phyloP scores from a whole-genome alignment of 2,888 invertebrate species.

The Xestia xanthographa region DNA sequence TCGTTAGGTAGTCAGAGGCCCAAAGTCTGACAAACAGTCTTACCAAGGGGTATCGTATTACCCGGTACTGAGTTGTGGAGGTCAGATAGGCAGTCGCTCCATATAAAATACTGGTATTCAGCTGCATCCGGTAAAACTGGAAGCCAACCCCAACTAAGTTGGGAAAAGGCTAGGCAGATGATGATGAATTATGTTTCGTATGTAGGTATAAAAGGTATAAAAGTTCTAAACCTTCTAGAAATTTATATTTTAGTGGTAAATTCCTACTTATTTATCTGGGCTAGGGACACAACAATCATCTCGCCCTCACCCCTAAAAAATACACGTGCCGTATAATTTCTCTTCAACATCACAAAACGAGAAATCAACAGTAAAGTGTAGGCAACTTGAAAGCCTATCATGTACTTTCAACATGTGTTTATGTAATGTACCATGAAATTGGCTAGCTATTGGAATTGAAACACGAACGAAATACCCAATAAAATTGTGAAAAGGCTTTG shows the following conservation, averaged over 20 bases:
- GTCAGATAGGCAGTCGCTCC: too few relatives aligned
- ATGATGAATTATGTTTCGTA: too few relatives aligned
- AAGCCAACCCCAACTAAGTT: too few relatives aligned
- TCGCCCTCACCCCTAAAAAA: neutral
- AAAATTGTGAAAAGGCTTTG: conserved; percentile 60
- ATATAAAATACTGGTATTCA: too few relatives aligned
- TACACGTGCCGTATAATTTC: conserved; percentile 8
- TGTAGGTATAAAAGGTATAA: too few relatives aligned
- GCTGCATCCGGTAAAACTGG: too few relatives aligned
- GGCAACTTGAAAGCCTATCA: conserved; percentile 55
- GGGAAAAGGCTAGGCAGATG: too few relatives aligned
- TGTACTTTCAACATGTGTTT: conserved; percentile 66
- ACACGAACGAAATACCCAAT: conserved; percentile 65
- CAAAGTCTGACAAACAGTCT: too few relatives aligned
- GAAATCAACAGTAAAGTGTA: conserved; percentile 53
- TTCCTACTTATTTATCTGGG: neutral
- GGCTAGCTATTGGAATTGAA: conserved; percentile 70
- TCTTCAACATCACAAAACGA: conserved; percentile 36
- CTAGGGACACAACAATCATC: neutral
- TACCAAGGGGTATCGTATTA: too few relatives aligned
- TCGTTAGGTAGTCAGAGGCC: too few relatives aligned
- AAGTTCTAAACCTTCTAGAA: neutral
- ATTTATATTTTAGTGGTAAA: neutral
- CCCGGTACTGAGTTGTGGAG: too few relatives aligned
- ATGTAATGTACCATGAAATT: conserved; percentile 73